Percentiles rank a stretch among this genome's conserved stretches.
These are phyloP conservation scores for Conistra vaccinii DNA, from an alignment of 2,888 invertebrate genomes.

Conservation along the genomic window DNA sequence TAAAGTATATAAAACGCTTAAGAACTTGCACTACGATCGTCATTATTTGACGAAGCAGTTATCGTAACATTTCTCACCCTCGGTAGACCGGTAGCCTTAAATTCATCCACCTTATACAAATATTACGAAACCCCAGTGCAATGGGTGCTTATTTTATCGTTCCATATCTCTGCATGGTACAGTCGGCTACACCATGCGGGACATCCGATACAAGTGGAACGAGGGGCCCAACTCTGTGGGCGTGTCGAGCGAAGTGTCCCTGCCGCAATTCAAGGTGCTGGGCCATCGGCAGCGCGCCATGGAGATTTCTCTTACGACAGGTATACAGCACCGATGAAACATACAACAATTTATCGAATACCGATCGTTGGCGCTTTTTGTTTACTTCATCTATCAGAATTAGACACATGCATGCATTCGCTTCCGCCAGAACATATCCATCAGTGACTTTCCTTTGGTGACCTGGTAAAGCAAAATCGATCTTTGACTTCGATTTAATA, in stretches of 20 bases:
- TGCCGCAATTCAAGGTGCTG: constrained; percentile 99
- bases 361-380: constrained; percentile 54
- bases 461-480: constrained; percentile 52
- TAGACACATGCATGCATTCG: constrained; percentile 71
- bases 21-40: constrained; percentile 63
- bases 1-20: constrained; percentile 69
- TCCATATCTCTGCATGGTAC: constrained; percentile 90
- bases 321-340: constrained; percentile 90
- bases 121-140: constrained; percentile 86
- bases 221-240: constrained; percentile 98
- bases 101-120: constrained; percentile 72
- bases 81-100: constrained; percentile 72
- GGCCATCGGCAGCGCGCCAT: constrained; percentile 98
- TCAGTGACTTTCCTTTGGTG: constrained; percentile 54
- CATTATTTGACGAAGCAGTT: constrained; percentile 59
- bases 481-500: constrained; percentile 45
- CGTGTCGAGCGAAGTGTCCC: constrained; percentile 97
- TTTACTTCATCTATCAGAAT: constrained; percentile 50
- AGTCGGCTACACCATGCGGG: constrained; percentile 99
- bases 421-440: constrained; percentile 61
- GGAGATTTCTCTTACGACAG: constrained; percentile 98
- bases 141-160: constrained; percentile 89
- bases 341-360: constrained; percentile 52
- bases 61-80: constrained; percentile 68
- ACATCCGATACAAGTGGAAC: constrained; percentile 99